These are phyloP conservation scores for Acanthosepion pharaonis DNA, from an alignment of 2,888 invertebrate species.

Conservation along the genomic window DNA sequence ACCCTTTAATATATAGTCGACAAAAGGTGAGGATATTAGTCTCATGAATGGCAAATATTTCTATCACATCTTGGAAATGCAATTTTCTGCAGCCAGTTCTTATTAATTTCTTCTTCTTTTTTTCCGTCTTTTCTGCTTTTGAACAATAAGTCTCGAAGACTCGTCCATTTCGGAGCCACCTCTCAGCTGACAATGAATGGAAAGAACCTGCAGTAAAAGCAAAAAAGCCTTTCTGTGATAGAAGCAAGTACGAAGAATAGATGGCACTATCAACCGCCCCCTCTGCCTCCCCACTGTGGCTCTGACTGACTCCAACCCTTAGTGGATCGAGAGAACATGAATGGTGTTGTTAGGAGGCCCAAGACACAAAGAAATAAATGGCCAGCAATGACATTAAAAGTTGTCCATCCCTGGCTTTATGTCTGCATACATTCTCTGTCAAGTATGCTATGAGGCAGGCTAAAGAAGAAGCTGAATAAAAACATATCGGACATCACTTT, in stretches of 20 bases:
- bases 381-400: neutral
- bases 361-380: neutral
- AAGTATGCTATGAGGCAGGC: neutral
- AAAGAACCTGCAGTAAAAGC: neutral
- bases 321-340: neutral
- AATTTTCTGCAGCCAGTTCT: neutral
- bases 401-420: neutral
- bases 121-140: neutral
- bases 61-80: no score
- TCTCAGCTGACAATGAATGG: neutral
- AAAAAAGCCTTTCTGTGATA: neutral
- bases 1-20: no score
- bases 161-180: neutral
- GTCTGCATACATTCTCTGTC: neutral
- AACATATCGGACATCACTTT: constrained; percentile 21
- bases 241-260: neutral
- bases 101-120: neutral
- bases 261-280: neutral
- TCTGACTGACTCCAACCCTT: neutral
- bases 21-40: no score
- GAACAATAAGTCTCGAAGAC: neutral
- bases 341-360: neutral
- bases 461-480: neutral
- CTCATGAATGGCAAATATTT: no score
- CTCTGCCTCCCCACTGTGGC: neutral